Base-by-base conservation (phyloP, 2,797 vertebrate species). In the Mareca strepera region DNA sequence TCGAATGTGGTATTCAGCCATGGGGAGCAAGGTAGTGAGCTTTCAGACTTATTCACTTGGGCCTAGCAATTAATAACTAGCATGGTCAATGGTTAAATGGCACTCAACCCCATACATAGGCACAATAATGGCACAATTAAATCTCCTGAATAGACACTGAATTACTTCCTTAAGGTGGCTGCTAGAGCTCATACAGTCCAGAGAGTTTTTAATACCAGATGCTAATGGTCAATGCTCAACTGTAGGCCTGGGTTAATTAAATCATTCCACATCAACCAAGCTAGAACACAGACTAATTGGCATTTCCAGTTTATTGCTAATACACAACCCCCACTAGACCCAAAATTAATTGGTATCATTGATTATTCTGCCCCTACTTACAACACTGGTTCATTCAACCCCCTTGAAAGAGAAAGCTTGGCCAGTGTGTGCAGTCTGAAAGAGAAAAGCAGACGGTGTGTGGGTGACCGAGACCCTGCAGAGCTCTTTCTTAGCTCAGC, bases 111-210 rank as follows among this genome's bases (percentile, higher is more conserved):
- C 88, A 21, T 74, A 70, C 67, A 83, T 2, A 56, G 82, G 74
- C 78, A 62, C 63, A 70, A 70, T 94, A 93, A 94, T 80, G 87
- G 82, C 74, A 95, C 93, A 88, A 88, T 93, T 95, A 92, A 82
- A 66, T 68, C 84, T 66, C 76, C 81, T 82, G 63, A 83, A 92
- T 37, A 67, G 91, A 84, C 81, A 83, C 80, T 63, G 92, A 90
- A 93, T 73, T 17, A 52, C 69, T 96, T 93, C 67, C 78, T 90
- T 88, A 86, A 94, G 67, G 60, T 91, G 78, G 70, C 80, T 84
- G 77, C 90, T 88, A 44, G 35, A 94, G 56, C 94, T 79, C 33
- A 41, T 73, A 69, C 33, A 60, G 63, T 86, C 92, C 80, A 46
- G 79, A 44, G 89, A 72, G 28, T 52, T 68, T 94, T 95, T 91